Evolutionary conservation across 2,797 vertebrate genomes (phyloP), one percentile per base, ranked within the genome.

Genomic region (Sebastes hopkinsi): DNA sequence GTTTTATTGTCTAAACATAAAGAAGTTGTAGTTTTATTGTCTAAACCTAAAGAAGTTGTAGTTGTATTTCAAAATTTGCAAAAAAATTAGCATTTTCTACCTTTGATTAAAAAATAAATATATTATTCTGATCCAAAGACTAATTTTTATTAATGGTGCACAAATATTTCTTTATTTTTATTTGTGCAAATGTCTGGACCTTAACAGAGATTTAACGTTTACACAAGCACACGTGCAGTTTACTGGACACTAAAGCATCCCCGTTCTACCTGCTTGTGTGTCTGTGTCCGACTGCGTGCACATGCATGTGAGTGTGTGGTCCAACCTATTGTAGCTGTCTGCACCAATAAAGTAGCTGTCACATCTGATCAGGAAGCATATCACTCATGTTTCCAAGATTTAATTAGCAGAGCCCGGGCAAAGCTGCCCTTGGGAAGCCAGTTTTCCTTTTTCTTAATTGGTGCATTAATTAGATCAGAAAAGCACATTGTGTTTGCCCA

Each of bases 391-490:
- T 93, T 93, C 80, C 72, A 30, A 77, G 81, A 94, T 95, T 95
- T 94, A 95, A 96, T 96, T 94, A 95, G 90, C 84, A 68, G 62
- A 80, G 92, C 88, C 87, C 70, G 61, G 87, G 83, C 86, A 84
- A 91, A 91, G 81, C 84, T 87, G 90, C 94, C 94, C 94, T 93
- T 92, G 94, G 94, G 94, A 96, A 92, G 92, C 79, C 78, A 87
- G 93, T 95, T 96, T 95, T 95, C 91, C 90, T 93, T 94, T 89
- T 91, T 94, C 92, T 90, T 96, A 95, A 96, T 96, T 95, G 94
- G 90, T 85, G 91, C 90, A 92, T 95, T 95, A 95, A 96, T 95
- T 94, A 93, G 80, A 95, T 92, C 89, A 91, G 88, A 94, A 93
- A 94, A 93, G 87, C 92, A 91, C 92, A 92, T 92, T 94, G 93